phyloP scores from a whole-genome alignment of 1,140 invertebrate species.

The Copidosoma floridanum region DNA sequence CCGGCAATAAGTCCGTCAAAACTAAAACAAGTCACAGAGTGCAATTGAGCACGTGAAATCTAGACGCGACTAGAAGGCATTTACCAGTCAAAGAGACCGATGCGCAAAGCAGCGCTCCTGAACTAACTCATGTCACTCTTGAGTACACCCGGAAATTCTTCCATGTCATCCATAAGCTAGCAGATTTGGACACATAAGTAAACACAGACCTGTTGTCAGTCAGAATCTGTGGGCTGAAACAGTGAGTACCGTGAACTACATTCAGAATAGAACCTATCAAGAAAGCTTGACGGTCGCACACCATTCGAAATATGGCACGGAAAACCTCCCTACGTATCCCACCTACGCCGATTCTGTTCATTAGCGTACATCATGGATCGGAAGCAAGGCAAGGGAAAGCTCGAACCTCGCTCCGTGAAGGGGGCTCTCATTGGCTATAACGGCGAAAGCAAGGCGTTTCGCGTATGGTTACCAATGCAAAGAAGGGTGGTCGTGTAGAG shows the following conservation, averaged over 20 bases:
- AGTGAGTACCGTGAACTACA: background rate
- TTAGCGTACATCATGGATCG: constrained; percentile 18
- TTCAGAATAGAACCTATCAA: background rate
- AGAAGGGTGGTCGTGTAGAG: constrained; percentile 19
- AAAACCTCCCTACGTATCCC: background rate
- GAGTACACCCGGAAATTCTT: no score
- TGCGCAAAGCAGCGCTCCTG: no score
- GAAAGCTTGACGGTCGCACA: background rate
- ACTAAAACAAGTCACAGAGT: no score
- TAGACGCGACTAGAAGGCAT: no score
- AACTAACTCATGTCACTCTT: no score
- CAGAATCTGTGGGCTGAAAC: background rate
- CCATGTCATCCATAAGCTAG: no score
- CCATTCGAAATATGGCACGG: background rate
- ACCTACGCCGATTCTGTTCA: constrained; percentile 24
- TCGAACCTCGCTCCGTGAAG: constrained; percentile 17
- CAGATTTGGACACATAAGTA: no score
- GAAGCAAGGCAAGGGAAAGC: constrained; percentile 19
- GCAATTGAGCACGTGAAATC: no score
- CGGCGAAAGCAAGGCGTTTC: constrained; percentile 22
- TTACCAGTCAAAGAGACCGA: no score
- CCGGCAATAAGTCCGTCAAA: no score
- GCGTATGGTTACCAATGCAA: constrained; percentile 19
- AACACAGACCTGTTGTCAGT: no score
- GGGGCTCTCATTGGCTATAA: constrained; percentile 31